These are phyloP conservation scores for Gryllus longicercus DNA, from an alignment of 2,888 invertebrate species.

Conservation along the genomic window DNA sequence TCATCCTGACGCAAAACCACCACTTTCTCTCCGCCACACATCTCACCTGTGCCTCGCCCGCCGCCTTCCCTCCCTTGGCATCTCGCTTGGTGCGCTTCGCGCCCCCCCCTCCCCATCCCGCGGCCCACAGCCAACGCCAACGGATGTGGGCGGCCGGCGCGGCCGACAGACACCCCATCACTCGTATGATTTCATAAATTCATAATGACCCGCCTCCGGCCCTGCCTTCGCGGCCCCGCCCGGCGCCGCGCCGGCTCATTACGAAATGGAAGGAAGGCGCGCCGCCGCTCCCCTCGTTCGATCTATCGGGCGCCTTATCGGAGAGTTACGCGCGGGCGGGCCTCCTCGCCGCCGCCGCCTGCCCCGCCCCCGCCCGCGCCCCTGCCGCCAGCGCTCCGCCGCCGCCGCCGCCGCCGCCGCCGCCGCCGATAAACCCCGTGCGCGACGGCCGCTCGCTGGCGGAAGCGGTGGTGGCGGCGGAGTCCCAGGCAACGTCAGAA, in stretches of 20 bases:
- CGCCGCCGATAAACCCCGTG: neutral
- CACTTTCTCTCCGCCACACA: no score
- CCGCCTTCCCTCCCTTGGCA: no score
- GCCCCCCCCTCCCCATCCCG: neutral
- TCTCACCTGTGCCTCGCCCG: no score
- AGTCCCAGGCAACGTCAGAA: no score
- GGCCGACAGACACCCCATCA: conserved; percentile 29
- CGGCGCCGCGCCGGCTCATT: neutral
- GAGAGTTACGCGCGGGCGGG: neutral
- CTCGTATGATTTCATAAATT: conserved; percentile 39
- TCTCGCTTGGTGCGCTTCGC: neutral
- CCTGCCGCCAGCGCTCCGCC: neutral
- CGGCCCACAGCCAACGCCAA: neutral
- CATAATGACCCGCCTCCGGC: conserved; percentile 34
- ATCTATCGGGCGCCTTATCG: neutral
- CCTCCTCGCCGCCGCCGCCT: neutral
- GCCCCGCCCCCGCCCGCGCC: neutral
- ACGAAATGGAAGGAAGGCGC: conserved; percentile 11
- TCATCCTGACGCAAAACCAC: no score
- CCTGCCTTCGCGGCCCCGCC: no score
- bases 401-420: neutral
- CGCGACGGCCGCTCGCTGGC: no score
- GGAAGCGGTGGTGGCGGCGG: no score
- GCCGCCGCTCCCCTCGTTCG: neutral
- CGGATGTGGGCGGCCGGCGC: conserved; percentile 1